Conservation (phyloP, 2,113 vertebrate genomes). For the Glareola pratincola region DNA sequence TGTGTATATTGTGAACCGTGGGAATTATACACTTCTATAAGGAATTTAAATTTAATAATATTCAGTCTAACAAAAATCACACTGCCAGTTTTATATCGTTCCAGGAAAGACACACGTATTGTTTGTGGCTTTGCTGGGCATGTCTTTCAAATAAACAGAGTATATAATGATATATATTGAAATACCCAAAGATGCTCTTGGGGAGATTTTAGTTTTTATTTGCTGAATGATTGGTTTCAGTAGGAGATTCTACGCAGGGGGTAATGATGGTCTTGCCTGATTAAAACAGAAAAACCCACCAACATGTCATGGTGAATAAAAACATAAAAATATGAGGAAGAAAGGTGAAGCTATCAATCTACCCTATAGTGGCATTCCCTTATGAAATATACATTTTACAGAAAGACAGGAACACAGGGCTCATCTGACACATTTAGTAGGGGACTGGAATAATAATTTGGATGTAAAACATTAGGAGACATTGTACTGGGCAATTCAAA, state of each 20-base stretch:
- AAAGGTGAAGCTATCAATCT: not conserved
- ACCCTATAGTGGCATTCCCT: not conserved
- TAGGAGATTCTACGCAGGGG: rapidly evolving
- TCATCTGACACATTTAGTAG: not conserved
- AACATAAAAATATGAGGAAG: not conserved
- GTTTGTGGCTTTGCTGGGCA: not conserved
- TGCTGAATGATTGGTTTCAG: not conserved
- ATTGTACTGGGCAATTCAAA: not conserved
- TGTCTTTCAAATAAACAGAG: not conserved
- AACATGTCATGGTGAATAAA: not conserved
- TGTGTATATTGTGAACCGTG: rapidly evolving
- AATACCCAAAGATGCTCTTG: not conserved
- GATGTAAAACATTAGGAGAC: not conserved
- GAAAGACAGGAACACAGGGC: not conserved
- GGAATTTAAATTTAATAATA: not conserved
- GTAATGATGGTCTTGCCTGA: not conserved
- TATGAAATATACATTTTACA: not conserved
- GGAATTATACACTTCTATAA: not conserved
- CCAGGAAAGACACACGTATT: not conserved
- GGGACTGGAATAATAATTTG: not conserved
- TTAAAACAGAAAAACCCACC: not conserved
- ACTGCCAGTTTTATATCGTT: not conserved
- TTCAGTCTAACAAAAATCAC: not conserved
- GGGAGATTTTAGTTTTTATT: not conserved
- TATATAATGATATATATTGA: not conserved